These are phyloP conservation scores for Rhagophthalmus giganteus DNA, from an alignment of 2,888 invertebrate species.

Conservation along the genomic window DNA sequence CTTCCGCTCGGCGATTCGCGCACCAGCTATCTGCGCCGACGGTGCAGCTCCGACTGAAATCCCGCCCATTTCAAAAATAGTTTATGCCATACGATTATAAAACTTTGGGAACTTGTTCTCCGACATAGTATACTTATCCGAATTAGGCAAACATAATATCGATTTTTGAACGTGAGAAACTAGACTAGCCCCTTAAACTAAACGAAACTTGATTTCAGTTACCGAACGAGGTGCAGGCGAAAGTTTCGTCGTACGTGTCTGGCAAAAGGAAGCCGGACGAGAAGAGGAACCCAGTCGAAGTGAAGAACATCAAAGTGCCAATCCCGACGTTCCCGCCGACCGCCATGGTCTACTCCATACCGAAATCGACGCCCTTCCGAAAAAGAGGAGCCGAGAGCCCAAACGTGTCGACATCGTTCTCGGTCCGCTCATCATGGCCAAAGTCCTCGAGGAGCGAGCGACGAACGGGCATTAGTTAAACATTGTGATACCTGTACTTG, in stretches of 20 bases:
- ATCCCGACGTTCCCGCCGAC: slow-evolving; percentile 83
- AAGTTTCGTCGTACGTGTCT: slow-evolving; percentile 78
- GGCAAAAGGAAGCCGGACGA: slow-evolving; percentile 62
- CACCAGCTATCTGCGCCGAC: no score
- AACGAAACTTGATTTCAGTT: slow-evolving; percentile 69
- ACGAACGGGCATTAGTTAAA: slow-evolving; percentile 74
- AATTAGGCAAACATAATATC: no score
- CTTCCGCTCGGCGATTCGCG: no score
- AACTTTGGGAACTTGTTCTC: neutral
- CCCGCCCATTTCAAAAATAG: neutral
- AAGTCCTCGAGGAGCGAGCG: slow-evolving; percentile 86
- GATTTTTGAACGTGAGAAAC: no score
- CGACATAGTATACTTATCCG: no score
- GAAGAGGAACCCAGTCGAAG: slow-evolving; percentile 54
- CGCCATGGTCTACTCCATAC: slow-evolving; percentile 75
- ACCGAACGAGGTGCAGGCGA: slow-evolving; percentile 87
- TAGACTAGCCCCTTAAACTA: no score
- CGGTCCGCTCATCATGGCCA: slow-evolving; percentile 92
- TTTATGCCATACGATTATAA: no score
- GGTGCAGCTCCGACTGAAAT: no score
- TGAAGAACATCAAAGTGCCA: slow-evolving; percentile 71
- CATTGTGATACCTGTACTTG: slow-evolving; percentile 85
- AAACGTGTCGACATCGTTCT: no score
- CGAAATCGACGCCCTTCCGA: slow-evolving; percentile 51
- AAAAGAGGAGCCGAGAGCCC: slow-evolving; percentile 48